Evolutionary conservation across 2,113 vertebrate species (phyloP).

Genomic region (Eubucco bourcierii): DNA sequence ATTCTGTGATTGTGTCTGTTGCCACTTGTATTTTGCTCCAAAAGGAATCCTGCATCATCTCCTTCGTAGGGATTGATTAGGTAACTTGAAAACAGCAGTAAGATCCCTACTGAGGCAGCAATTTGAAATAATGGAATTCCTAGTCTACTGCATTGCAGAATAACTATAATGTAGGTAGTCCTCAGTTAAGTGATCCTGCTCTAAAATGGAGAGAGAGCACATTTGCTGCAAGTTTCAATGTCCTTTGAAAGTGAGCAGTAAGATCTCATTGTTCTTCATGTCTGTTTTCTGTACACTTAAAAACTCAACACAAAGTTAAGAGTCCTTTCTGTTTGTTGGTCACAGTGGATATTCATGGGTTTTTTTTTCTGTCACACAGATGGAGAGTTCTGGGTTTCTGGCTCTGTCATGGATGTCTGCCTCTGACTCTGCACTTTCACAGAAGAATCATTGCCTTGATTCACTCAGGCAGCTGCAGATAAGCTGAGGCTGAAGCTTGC

Average conservation of each 20-base stretch:
- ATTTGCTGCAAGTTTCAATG: neutral
- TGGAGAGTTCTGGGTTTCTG: neutral
- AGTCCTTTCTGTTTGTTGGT: neutral
- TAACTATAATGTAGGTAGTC: neutral
- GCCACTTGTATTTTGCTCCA: neutral
- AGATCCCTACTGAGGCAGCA: neutral
- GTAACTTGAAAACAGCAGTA: neutral
- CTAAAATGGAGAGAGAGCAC: neutral
- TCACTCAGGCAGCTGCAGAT: neutral
- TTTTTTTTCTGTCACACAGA: neutral
- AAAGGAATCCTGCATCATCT: neutral
- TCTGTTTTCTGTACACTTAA: neutral
- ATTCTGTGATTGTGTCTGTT: neutral
- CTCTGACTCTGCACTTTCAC: neutral
- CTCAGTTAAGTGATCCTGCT: neutral
- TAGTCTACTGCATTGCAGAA: neutral
- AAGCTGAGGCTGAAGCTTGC: neutral
- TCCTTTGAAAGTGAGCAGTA: neutral
- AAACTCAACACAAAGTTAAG: neutral
- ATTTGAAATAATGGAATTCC: neutral
- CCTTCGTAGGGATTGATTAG: neutral
- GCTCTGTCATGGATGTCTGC: neutral
- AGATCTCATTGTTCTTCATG: neutral
- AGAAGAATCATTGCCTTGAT: neutral
- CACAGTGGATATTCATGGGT: neutral